Percentiles rank a stretch among this genome's conserved stretches.
Conservation (phyloP, 2,797 vertebrate genomes). For the Paguma larvata region DNA sequence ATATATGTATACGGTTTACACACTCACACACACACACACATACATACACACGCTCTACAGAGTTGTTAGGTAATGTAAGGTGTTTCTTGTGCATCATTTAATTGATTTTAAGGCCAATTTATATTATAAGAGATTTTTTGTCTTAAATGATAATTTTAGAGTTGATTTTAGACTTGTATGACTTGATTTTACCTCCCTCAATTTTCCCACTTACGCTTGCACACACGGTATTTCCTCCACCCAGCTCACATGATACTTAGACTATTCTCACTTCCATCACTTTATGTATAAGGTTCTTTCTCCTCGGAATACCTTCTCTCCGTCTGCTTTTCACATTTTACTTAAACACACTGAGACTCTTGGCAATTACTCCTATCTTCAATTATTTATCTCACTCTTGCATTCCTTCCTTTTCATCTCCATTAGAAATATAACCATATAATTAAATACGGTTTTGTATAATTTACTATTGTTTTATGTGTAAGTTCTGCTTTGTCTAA, state of each 20-base stretch:
- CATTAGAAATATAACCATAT: neutral
- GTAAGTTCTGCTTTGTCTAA: neutral
- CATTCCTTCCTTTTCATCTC: neutral
- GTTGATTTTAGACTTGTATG: neutral
- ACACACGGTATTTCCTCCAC: neutral
- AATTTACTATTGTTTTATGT: neutral
- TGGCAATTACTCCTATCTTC: neutral
- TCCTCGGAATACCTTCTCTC: neutral
- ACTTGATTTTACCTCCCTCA: neutral
- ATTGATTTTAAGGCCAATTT: neutral
- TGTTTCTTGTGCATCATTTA: neutral
- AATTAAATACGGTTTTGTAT: neutral
- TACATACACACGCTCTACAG: neutral
- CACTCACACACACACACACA: neutral
- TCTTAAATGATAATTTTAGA: neutral
- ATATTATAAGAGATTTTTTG: neutral
- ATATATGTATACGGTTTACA: neutral
- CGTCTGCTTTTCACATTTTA: neutral
- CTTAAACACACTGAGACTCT: neutral
- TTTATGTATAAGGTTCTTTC: neutral
- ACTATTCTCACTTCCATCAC: neutral
- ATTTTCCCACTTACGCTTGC: neutral
- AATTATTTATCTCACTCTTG: slow-evolving; percentile 4
- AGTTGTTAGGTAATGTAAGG: neutral
- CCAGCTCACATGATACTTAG: neutral